Evolutionary conservation across 2,113 vertebrate species (phyloP), one percentile per base, ranked within the genome.

Genomic region (Austrofundulus limnaeus): DNA sequence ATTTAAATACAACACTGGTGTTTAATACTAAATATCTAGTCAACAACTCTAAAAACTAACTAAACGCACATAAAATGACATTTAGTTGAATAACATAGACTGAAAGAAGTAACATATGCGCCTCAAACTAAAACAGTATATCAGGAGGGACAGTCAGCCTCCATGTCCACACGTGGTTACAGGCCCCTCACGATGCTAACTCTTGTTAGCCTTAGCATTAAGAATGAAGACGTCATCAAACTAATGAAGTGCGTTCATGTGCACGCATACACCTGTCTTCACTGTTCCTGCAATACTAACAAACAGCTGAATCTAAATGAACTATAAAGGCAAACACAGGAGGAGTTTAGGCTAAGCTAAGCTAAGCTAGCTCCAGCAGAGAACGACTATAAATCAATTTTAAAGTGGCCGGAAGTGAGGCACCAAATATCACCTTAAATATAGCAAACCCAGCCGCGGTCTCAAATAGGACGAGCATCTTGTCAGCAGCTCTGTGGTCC

Each of bases 391-490:
- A 13, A 0, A 37, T 12, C 0, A 1, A 0, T 7, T 17, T 0
- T 28, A 28, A 10, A 1, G 0, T 15, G 15, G 24, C 11, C 34
- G 0, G 4, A 54, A 34, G 31, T 11, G 49, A 25, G 31, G 28
- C 0, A 1, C 0, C 2, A 39, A 54, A 1, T 81, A 82, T 24
- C 75, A 92, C 92, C 78, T 92, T 92, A 13, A 92, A 92, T 61
- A 92, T 90, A 0, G 92, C 92, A 72, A 86, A 92, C 50, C 92
- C 92, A 14, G 91, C 92, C 0, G 92, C 92, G 24, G 92, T 92
- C 66, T 92, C 92, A 23, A 92, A 92, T 28, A 92, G 74, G 25
- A 92, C 92, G 5, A 92, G 77, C 92, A 92, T 92, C 25, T 74
- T 89, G 20, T n/a, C 50, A 17, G 55, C 15, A 3, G 34, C 15